Base-by-base conservation (phyloP, 1,140 invertebrate species). In the Armadillidium nasatum region DNA sequence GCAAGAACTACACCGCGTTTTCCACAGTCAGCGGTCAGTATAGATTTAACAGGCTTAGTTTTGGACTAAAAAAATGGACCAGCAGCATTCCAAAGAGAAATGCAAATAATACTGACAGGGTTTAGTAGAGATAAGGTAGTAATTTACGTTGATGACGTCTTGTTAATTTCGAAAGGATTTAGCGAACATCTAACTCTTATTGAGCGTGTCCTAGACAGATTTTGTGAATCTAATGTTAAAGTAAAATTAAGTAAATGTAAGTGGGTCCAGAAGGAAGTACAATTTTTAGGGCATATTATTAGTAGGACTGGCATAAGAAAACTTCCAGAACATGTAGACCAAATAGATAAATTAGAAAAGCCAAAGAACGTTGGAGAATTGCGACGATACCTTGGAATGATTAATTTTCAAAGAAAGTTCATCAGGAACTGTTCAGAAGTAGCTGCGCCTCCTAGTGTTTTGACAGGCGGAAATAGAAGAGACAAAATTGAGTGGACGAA, bases 11-110 rank as follows among this genome's bases (percentile, higher is more conserved):
- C 7, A 66, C 1, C 7, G 60, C 60, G n/a, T 66, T 66, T 66
- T 66, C 60, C 60, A 66, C 60, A 1, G 15, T 22, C 4, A n/a
- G 60, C 60, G 60, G 60, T 4, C 60, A 66, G 1, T 66, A 54
- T 45, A 7, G 66, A n/a, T 74, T 74, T n/a, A 74, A 74, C 4
- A 0, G 54, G 2, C 21, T 74, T 1, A 23, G 19, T 43, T 74
- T 60, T 74, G 73, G 73, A 19, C 23, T 74, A 0, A n/a, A 44
- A n/a, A 22, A 74, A 74, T n/a, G 73, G 45, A 4, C 73, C 71
- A 19, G 10, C 71, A 13, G 71, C 71, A 11, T 73, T 73, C 23
- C 71, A 73, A 15, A 73, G 71, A 46, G 71, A 73, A 23, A 73
- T 73, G 11, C 71, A 73, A 3, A 44, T n/a, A 45, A 73, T 66